These are phyloP conservation scores for Lampris incognitus DNA, from an alignment of 2,113 vertebrate genomes.

Conservation along the genomic window DNA sequence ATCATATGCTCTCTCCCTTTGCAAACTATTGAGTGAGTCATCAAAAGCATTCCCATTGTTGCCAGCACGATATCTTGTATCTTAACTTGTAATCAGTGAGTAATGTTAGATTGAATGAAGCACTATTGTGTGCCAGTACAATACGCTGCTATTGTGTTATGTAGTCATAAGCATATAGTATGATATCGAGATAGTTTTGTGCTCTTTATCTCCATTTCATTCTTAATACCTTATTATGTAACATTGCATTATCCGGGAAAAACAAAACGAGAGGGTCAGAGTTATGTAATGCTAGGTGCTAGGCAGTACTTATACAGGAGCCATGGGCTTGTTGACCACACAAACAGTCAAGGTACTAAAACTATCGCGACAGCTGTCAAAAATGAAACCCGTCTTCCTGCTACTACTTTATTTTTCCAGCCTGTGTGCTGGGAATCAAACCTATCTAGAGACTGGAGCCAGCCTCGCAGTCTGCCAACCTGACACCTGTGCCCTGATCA, in stretches of 20 bases:
- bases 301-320: background rate
- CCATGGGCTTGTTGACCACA: background rate
- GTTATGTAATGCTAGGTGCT: background rate
- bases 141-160: background rate
- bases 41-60: conserved; percentile 1
- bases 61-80: conserved; percentile 16
- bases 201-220: background rate
- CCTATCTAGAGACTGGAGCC: conserved; percentile 26
- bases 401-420: conserved; percentile 29
- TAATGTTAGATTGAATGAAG: background rate
- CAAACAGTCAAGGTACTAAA: background rate
- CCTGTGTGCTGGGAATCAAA: conserved; percentile 27
- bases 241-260: background rate
- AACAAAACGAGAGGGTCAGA: background rate
- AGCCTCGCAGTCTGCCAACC: conserved; percentile 40
- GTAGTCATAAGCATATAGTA: background rate
- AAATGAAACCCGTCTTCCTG: conserved; percentile 2
- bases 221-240: background rate
- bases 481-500: conserved; percentile 55
- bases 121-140: background rate
- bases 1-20: background rate
- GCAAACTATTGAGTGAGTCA: background rate
- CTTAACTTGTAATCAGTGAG: background rate
- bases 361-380: background rate
- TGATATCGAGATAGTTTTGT: background rate